Base-by-base conservation (phyloP, 2,797 vertebrate species). In the Pelodytes ibericus region DNA sequence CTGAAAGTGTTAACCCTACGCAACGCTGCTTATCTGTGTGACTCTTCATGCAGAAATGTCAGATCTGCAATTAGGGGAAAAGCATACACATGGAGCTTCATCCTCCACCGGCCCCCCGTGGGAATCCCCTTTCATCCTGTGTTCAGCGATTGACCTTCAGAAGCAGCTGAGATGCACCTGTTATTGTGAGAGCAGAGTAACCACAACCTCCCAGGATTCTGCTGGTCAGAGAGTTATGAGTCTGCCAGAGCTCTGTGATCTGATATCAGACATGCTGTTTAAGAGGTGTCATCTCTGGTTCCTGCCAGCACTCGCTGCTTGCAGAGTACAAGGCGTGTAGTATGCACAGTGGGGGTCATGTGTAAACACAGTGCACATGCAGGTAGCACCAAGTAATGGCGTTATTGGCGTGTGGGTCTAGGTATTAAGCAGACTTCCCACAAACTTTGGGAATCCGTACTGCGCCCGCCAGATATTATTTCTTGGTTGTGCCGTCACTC, bases 21-120 rank as follows among this genome's bases (percentile, higher is more conserved):
- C 29, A 31, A 58, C 41, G n/a, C 24, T 29, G 62, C 56, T 78
- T 57, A 30, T 60, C 24, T 56, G 56, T 61, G 26, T 73, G 76
- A 72, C 63, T 72, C 70, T 60, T 72, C 63, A 49, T 36, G 62
- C 70, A 61, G 75, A 78, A 78, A 78, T 78, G 70, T 78, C 76
- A 79, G 62, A 66, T 67, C 41, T 53, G 76, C 76, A 72, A 79
- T 79, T 73, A 79, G 70, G 76, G 41, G 68, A 79, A 79, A 73
- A 13, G 15, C 63, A 61, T 61, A 66, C 61, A 61, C 62, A 53
- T 63, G 15, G 29, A 78, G 51, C 56, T 49, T 30, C 24, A 62
- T 73, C 60, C 70, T 68, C 63, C 51, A 27, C 11, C 20, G 62
- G 61, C 61, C 53, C 33, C 53, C 57, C 59, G 25, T 51, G 75